Evolutionary conservation across 2,888 invertebrate genomes (phyloP).

Genomic region (Synanthedon andrenaeformis): DNA sequence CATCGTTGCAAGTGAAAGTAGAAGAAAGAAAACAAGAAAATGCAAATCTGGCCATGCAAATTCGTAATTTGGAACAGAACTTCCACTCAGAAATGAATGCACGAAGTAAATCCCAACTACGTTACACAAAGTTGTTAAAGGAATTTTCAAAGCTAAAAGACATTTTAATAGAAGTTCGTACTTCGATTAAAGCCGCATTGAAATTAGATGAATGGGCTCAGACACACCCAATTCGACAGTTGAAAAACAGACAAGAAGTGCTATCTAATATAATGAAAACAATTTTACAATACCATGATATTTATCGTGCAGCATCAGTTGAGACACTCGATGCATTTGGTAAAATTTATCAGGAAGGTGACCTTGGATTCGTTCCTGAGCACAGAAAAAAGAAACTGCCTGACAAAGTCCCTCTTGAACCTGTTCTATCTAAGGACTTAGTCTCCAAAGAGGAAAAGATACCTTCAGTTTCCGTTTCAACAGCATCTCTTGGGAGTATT

Average conservation of each 20-base stretch:
- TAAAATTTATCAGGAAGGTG: constrained; percentile 73
- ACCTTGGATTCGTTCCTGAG: constrained; percentile 76
- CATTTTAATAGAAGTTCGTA: constrained; percentile 73
- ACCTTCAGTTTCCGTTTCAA: constrained; percentile 15
- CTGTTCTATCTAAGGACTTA: constrained; percentile 21
- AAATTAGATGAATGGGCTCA: constrained; percentile 56
- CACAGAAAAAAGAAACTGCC: constrained; percentile 25
- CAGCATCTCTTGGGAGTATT: constrained; percentile 34
- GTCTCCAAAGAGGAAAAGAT: constrained; percentile 16
- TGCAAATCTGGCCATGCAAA: constrained; percentile 51
- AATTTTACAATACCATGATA: constrained; percentile 51
- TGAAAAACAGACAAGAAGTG: constrained; percentile 56
- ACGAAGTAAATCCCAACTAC: constrained; percentile 48
- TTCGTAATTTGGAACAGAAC: constrained; percentile 68
- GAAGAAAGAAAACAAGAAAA: constrained; percentile 52
- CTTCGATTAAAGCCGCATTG: constrained; percentile 70
- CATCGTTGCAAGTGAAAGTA: constrained; percentile 46
- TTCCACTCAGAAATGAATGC: constrained; percentile 62
- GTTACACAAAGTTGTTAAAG: constrained; percentile 58
- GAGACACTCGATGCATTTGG: constrained; percentile 61
- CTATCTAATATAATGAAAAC: constrained; percentile 70
- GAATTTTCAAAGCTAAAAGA: constrained; percentile 68
- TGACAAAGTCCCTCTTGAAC: constrained; percentile 11
- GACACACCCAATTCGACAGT: constrained; percentile 38
- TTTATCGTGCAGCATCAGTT: constrained; percentile 43